Evolutionary conservation across 2,888 invertebrate genomes (phyloP), one percentile per base, ranked within the genome.

Genomic region (Creontiades dilutus): DNA sequence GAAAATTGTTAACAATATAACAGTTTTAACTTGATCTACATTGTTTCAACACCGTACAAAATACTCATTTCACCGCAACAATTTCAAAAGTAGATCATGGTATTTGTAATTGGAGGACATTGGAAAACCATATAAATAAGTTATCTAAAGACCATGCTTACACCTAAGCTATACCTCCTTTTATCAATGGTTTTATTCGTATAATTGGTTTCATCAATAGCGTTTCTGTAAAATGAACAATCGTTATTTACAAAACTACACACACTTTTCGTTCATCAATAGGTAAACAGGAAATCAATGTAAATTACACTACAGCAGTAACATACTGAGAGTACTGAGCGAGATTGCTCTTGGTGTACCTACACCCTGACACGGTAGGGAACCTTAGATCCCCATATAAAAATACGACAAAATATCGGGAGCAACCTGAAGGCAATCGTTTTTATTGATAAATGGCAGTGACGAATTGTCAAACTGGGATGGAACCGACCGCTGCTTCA

Each of bases 371-470:
- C 13, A 16, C 11, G 13, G 52, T 52, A 5, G 11, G 52, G 52
- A 52, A 52, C 1, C 16, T 12, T 52, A 3, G 52, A 16, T 52
- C 16, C 13, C 52, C 52, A 52, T 52, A 52, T 16, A 52, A 52
- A 52, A 52, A 52, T 52, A 52, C 11, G 3, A 52, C 52, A 52
- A 52, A 52, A 52, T 52, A 52, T 16, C 3, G 13, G 52, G 52
- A 52, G 52, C 13, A 52, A 52, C 52, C 52, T 13, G 52, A 52
- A 14, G 52, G 52, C 52, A 14, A 13, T 52, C 16, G 16, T 52
- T 52, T 52, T 52, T 52, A 52, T 14, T 52, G 52, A 61, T 19
- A 61, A 9, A 61, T 61, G 61, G 61, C 61, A 61, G 61, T 61
- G 61, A 61, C 61, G n/a, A n/a, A n/a, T 61, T 4, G 61, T n/a